Percentiles rank a stretch among this genome's conserved stretches.
These are phyloP conservation scores for Echinops telfairi DNA, from an alignment of 2,113 vertebrate genomes.

Conservation along the genomic window DNA sequence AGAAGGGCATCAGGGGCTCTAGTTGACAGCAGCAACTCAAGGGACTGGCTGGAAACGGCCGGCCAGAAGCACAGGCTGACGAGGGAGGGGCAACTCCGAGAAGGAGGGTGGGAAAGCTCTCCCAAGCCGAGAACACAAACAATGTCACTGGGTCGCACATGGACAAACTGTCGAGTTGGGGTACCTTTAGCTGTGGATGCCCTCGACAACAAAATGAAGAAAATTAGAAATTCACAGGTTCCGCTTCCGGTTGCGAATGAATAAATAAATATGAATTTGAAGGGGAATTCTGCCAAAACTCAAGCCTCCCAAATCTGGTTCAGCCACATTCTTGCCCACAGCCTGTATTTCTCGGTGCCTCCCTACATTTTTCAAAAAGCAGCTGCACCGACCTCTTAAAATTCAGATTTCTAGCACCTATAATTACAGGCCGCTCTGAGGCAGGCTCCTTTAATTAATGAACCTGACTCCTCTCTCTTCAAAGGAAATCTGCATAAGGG, in stretches of 20 bases:
- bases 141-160: no score
- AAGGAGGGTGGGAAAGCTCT: neutral
- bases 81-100: neutral
- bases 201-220: slow-evolving; percentile 19
- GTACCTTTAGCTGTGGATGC: no score
- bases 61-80: neutral
- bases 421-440: slow-evolving; percentile 89
- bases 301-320: slow-evolving; percentile 88
- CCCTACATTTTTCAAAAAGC: slow-evolving; percentile 87
- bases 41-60: neutral
- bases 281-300: slow-evolving; percentile 86
- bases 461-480: slow-evolving; percentile 88
- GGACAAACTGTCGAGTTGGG: no score
- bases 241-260: slow-evolving; percentile 79
- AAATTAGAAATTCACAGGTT: slow-evolving; percentile 76
- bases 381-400: slow-evolving; percentile 88
- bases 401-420: slow-evolving; percentile 90
- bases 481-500: slow-evolving; percentile 86
- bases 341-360: slow-evolving; percentile 86
- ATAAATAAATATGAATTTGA: slow-evolving; percentile 86
- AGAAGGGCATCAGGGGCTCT: neutral
- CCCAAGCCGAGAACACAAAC: neutral
- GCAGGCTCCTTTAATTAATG: slow-evolving; percentile 91
- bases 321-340: slow-evolving; percentile 88
- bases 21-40: neutral